phyloP scores from a whole-genome alignment of 2,888 invertebrate species.

The Leptogaster cylindrica region DNA sequence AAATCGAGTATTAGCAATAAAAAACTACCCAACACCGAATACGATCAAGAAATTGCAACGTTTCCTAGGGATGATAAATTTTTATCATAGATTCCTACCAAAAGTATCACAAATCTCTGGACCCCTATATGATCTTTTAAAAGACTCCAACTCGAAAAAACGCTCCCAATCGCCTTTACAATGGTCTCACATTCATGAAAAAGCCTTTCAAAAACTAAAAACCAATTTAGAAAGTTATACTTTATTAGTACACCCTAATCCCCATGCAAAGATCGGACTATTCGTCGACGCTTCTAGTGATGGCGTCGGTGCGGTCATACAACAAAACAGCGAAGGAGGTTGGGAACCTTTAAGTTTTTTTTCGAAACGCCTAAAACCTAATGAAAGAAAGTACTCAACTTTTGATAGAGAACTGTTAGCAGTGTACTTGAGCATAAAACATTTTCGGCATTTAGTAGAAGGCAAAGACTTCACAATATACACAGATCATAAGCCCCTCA shows the following conservation, averaged over 20 bases:
- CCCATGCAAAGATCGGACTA: neutral
- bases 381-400: neutral
- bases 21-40: too few relatives aligned
- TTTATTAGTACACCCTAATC: constrained; percentile 45
- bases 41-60: too few relatives aligned
- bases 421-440: neutral
- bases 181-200: too few relatives aligned
- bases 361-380: neutral
- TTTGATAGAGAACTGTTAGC: neutral
- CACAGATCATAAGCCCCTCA: neutral
- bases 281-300: neutral
- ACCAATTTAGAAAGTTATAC: constrained; percentile 49
- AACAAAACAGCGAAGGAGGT: neutral
- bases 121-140: constrained; percentile 3
- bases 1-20: too few relatives aligned
- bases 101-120: neutral
- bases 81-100: constrained; percentile 19
- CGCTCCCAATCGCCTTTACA: too few relatives aligned
- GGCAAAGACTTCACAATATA: neutral
- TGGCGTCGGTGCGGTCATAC: neutral
- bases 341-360: neutral
- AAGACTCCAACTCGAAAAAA: constrained; percentile 24
- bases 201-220: constrained; percentile 56
- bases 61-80: too few relatives aligned
- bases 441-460: neutral